Evolutionary conservation across 2,797 vertebrate genomes (phyloP), one percentile per base, ranked within the genome.

Genomic region (Lithobates pipiens): DNA sequence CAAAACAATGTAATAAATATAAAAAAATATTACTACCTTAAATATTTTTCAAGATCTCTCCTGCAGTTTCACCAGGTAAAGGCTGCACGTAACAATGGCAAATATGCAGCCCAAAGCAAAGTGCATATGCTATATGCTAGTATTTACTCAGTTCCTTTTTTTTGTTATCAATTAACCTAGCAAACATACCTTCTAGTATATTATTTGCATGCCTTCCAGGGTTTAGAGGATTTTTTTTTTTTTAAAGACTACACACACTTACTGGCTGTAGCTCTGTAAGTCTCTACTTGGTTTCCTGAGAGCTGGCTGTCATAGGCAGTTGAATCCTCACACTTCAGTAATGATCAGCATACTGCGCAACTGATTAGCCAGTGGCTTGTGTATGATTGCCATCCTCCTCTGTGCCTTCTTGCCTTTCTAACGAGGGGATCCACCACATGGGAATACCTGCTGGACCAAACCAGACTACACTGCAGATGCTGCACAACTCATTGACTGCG

Each of bases 161-260:
- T 46, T 89, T 86, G 61, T 86, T 71, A 80, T 87, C 77, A 87
- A 79, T 81, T 89, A 77, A 89, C 82, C 61, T 76, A 77, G 29
- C n/a, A 86, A 88, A 70, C 32, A 42, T 36, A 16, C 85, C 85
- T 86, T 90, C 88, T 86, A 88, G 90, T 67, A 91, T 89, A 85
- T 61, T 50, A 27, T 36, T 36, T 36, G 34, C 34, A 36, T 57
- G 15, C 18, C 15, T 88, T 89, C 89, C 29, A 88, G 84, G 74
- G 67, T 88, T 88, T 80, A 88, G 76, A 88, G 29, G 76, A 87
- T 89, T 21, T 39, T 5, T 16, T 36, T 5, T 82, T 57, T 5
- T 16, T 32, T 82, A 82, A 69, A 86, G 0, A 72, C 10, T 27
- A 6, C 57, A 77, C 89, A 89, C 71, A 89, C 83, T 77, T 82